These are phyloP conservation scores for Thumatha senex DNA, from an alignment of 2,888 invertebrate species.

Conservation along the genomic window DNA sequence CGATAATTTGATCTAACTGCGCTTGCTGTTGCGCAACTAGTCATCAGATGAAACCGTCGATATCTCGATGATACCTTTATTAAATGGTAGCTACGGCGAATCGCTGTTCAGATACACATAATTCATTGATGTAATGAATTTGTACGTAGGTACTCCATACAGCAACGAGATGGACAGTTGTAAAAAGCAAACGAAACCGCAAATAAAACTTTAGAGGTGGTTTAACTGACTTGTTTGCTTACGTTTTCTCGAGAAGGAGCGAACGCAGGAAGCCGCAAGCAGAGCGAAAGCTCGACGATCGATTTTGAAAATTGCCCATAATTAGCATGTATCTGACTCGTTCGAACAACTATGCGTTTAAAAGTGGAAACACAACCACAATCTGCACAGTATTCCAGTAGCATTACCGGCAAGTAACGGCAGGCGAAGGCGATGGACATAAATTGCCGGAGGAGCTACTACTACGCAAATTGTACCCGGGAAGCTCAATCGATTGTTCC, in stretches of 20 bases:
- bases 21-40: slow-evolving; percentile 70
- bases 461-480: slow-evolving; percentile 73
- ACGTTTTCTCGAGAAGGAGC: slow-evolving; percentile 55
- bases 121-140: slow-evolving; percentile 37
- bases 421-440: slow-evolving; percentile 75
- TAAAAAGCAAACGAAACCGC: slow-evolving; percentile 26
- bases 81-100: slow-evolving; percentile 68
- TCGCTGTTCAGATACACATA: slow-evolving; percentile 35
- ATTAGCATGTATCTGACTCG: slow-evolving; percentile 80
- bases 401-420: slow-evolving; percentile 80
- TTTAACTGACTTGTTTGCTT: slow-evolving; percentile 51
- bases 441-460: slow-evolving; percentile 78
- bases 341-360: slow-evolving; percentile 72
- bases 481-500: slow-evolving; percentile 66
- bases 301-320: slow-evolving; percentile 82
- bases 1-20: slow-evolving; percentile 78
- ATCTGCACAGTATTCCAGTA: slow-evolving; percentile 79
- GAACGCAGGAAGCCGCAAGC: slow-evolving; percentile 75
- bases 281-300: slow-evolving; percentile 76
- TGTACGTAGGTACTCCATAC: slow-evolving; percentile 20
- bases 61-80: slow-evolving; percentile 75
- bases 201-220: slow-evolving; percentile 33
- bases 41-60: slow-evolving; percentile 71
- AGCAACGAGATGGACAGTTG: slow-evolving; percentile 2
- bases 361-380: slow-evolving; percentile 75